Conservation (phyloP, 1,140 invertebrate genomes). For the Lordiphosa mommai region DNA sequence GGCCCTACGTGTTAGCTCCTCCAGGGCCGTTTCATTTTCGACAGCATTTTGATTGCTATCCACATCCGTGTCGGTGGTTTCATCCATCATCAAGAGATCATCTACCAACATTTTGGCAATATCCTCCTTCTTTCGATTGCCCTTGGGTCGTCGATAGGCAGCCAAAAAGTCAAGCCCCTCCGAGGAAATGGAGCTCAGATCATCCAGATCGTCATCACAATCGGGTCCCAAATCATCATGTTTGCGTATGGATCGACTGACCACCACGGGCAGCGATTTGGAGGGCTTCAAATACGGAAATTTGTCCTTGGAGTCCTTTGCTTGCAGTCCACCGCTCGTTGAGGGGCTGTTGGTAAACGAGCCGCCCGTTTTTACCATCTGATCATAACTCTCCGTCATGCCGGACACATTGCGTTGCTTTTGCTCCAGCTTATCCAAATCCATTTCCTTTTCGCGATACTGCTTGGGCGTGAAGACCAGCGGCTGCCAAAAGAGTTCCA, state of each 20-base stretch:
- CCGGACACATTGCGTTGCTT: slow-evolving; percentile 7
- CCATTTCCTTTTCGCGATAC: slow-evolving; percentile 43
- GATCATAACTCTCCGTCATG: slow-evolving; percentile 13
- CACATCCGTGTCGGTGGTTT: no score
- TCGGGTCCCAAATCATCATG: background rate
- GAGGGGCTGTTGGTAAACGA: background rate
- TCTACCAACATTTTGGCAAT: no score
- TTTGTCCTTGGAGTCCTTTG: no score
- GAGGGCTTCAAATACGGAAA: background rate
- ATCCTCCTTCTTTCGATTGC: no score
- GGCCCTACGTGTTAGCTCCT: no score
- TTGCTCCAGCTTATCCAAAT: slow-evolving; percentile 39
- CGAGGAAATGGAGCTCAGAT: slow-evolving; percentile 8
- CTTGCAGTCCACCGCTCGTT: background rate
- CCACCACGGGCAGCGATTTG: background rate
- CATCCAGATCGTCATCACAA: slow-evolving; percentile 15
- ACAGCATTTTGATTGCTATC: no score
- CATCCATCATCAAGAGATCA: no score
- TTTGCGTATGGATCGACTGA: slow-evolving; percentile 1
- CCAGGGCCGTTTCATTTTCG: no score
- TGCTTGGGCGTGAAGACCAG: slow-evolving; percentile 46
- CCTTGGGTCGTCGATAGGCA: slow-evolving; percentile 25
- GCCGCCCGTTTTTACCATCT: slow-evolving; percentile 10
- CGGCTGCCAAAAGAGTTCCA: slow-evolving; percentile 54
- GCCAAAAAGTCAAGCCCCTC: slow-evolving; percentile 45